phyloP scores from a whole-genome alignment of 2,797 vertebrate genomes.

The Eidolon dupreanum region DNA sequence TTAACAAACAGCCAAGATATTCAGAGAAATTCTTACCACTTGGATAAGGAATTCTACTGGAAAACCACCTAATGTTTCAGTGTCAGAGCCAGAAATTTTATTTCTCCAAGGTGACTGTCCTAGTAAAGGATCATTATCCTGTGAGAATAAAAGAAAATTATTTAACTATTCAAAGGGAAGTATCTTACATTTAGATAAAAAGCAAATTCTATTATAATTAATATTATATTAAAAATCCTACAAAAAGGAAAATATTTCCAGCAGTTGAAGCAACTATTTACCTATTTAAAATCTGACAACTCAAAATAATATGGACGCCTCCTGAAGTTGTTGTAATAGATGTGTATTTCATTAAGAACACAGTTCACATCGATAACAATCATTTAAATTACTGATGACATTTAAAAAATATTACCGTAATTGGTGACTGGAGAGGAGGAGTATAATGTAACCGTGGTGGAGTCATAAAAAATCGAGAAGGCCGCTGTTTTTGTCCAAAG shows the following conservation, averaged over 20 bases:
- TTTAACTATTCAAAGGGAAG: slow-evolving; percentile 47
- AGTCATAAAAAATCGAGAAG: slow-evolving; percentile 94
- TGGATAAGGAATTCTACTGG: slow-evolving; percentile 98
- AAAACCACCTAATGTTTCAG: slow-evolving; percentile 97
- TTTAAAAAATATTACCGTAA: slow-evolving; percentile 84
- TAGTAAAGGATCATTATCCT: slow-evolving; percentile 96
- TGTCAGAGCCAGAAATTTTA: slow-evolving; percentile 93
- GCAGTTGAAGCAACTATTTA: neutral
- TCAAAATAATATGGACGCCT: neutral
- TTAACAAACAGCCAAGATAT: neutral
- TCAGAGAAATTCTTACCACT: slow-evolving; percentile 91
- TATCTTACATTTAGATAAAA: slow-evolving; percentile 49
- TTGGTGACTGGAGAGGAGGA: slow-evolving; percentile 92
- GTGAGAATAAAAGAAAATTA: slow-evolving; percentile 65
- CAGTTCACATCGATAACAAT: neutral
- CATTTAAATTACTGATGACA: neutral
- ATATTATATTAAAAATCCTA: slow-evolving; percentile 47
- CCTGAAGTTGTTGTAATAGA: neutral
- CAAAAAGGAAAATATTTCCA: slow-evolving; percentile 55
- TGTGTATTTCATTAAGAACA: slow-evolving; percentile 37
- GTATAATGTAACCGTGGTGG: slow-evolving; percentile 93
- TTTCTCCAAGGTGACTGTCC: slow-evolving; percentile 96
- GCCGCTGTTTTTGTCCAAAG: slow-evolving; percentile 97
- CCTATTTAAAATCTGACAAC: slow-evolving; percentile 19
- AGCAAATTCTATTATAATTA: slow-evolving; percentile 21